These are phyloP conservation scores for Hypomesus transpacificus DNA, from an alignment of 2,113 vertebrate genomes.

Conservation along the genomic window DNA sequence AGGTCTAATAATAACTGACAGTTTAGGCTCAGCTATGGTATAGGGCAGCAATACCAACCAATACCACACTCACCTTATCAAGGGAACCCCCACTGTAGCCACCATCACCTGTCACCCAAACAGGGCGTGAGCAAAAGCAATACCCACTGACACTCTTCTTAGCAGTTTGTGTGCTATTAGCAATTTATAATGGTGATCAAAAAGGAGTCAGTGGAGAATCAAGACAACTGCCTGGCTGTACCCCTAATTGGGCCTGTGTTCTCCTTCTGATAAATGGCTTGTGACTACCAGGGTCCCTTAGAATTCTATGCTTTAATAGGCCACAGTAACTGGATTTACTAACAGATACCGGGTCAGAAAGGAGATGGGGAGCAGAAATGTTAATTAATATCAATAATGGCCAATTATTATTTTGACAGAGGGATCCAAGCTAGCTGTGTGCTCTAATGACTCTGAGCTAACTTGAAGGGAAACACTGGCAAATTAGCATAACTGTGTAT, in stretches of 20 bases:
- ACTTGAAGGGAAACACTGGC: conserved; percentile 89
- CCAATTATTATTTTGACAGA: conserved; percentile 99
- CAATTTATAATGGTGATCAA: conserved; percentile 99
- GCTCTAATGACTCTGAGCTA: conserved; percentile 96
- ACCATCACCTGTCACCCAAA: conserved; percentile 85
- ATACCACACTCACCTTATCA: conserved; percentile 86
- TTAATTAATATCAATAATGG: conserved; percentile 99
- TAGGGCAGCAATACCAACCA: conserved; percentile 85
- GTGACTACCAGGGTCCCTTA: conserved; percentile 79
- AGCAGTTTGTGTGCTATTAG: conserved; percentile 97
- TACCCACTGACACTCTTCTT: conserved; percentile 80
- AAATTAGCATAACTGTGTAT: conserved; percentile 99
- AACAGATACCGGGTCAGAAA: conserved; percentile 96
- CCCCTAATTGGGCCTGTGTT: conserved; percentile 99
- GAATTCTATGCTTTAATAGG: conserved; percentile 96
- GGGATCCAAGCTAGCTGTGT: conserved; percentile 93
- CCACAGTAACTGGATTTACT: conserved; percentile 95
- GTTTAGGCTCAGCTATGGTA: conserved; percentile 83
- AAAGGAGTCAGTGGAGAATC: conserved; percentile 97
- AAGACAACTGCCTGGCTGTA: conserved; percentile 95
- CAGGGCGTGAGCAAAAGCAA: conserved; percentile 83
- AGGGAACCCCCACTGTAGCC: conserved; percentile 76
- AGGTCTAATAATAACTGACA: conserved; percentile 90
- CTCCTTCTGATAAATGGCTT: conserved; percentile 97
- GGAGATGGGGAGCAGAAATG: conserved; percentile 94